These are phyloP conservation scores for Rhopalosiphum maidis DNA, from an alignment of 1,140 invertebrate species.

Conservation along the genomic window DNA sequence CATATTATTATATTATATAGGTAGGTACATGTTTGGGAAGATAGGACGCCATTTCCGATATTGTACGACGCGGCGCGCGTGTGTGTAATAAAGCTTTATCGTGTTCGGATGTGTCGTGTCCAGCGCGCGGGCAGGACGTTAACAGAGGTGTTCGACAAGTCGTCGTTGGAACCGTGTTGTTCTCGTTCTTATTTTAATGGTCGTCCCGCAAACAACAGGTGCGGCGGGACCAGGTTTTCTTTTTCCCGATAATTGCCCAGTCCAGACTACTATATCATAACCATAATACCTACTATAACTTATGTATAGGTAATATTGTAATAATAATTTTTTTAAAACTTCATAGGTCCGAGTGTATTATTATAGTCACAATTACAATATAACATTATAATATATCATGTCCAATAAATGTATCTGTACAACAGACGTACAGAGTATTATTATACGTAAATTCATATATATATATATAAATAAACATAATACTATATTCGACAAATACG, in stretches of 20 bases:
- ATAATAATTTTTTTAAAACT: neutral
- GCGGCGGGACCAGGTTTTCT: slow-evolving; percentile 5
- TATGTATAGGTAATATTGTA: neutral
- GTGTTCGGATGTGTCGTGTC: slow-evolving; percentile 32
- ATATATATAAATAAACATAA: neutral
- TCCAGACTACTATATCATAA: neutral
- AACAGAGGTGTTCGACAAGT: slow-evolving; percentile 28
- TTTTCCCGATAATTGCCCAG: slow-evolving; percentile 10
- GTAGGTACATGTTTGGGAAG: neutral
- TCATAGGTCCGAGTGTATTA: neutral
- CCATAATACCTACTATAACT: neutral
- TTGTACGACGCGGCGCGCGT: neutral
- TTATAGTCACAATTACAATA: neutral
- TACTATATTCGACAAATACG: neutral
- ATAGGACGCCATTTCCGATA: slow-evolving; percentile 13
- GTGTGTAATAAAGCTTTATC: slow-evolving; percentile 43
- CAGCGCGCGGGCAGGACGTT: neutral
- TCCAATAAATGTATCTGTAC: neutral
- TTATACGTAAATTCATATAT: neutral
- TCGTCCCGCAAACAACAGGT: neutral
- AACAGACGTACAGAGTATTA: neutral
- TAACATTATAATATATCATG: neutral
- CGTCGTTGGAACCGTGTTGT: neutral
- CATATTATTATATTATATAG: slow-evolving; percentile 1
- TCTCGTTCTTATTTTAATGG: slow-evolving; percentile 11